These are phyloP conservation scores for Pollimyrus isidori DNA, from an alignment of 2,113 vertebrate genomes.

Conservation along the genomic window DNA sequence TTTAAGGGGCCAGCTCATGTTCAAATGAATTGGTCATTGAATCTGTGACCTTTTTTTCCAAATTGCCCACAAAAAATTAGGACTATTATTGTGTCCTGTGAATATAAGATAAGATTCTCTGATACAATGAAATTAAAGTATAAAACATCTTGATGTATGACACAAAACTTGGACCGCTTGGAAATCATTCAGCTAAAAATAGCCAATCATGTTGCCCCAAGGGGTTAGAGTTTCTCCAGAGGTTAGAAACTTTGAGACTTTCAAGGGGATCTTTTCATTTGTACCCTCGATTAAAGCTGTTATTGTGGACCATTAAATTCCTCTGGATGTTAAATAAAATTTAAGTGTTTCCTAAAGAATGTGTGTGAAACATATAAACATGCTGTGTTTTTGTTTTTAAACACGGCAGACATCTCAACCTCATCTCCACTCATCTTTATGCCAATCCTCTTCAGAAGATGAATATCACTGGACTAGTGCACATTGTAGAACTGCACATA, in stretches of 20 bases:
- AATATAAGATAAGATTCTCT: not conserved
- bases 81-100: not conserved
- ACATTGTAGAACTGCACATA: not conserved
- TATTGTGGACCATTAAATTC: not conserved
- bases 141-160: not conserved
- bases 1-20: too few species aligned
- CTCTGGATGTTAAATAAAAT: not conserved
- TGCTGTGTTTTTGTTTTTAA: not conserved
- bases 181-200: not conserved
- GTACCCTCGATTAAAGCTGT: not conserved
- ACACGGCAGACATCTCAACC: not conserved
- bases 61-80: not conserved
- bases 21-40: not conserved
- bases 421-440: not conserved
- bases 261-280: not conserved
- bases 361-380: not conserved
- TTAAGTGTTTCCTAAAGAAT: not conserved
- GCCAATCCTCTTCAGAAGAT: not conserved
- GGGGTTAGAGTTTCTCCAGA: not conserved
- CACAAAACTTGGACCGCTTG: not conserved
- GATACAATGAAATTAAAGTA: not conserved
- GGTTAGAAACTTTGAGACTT: not conserved
- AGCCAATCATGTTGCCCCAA: not conserved
- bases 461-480: not conserved
- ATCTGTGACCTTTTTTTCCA: not conserved